Evolutionary conservation across 1,140 invertebrate species (phyloP).

Genomic region (Aphaenogaster rudis): DNA sequence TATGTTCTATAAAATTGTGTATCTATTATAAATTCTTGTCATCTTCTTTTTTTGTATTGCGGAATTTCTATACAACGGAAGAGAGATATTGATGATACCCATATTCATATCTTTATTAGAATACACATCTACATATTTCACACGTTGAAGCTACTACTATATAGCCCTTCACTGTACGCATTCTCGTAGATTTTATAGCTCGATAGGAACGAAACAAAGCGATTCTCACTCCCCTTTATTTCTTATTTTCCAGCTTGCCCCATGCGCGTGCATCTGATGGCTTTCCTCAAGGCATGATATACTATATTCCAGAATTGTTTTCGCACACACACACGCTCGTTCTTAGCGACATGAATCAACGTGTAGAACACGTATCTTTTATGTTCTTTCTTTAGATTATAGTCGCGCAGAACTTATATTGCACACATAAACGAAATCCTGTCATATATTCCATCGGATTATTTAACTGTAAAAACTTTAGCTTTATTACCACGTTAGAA

Average conservation of each 20-base stretch:
- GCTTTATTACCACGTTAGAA: background rate
- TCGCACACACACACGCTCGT: background rate
- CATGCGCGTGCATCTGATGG: constrained; percentile 38
- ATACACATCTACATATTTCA: constrained; percentile 6
- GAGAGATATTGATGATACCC: background rate
- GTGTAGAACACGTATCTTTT: constrained; percentile 1
- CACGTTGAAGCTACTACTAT: background rate
- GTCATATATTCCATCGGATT: background rate
- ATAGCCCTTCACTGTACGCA: background rate
- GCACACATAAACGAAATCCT: background rate
- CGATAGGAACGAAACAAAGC: constrained; percentile 44
- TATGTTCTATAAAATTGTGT: background rate
- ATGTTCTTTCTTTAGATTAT: constrained; percentile 2
- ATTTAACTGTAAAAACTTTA: constrained; percentile 4
- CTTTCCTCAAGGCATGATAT: constrained; percentile 24
- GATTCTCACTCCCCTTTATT: constrained; percentile 49
- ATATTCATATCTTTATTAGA: constrained; percentile 20
- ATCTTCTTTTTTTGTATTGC: background rate
- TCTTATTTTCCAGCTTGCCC: constrained; percentile 5
- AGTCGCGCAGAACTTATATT: background rate
- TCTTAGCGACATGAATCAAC: constrained; percentile 23
- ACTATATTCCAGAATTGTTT: constrained; percentile 46
- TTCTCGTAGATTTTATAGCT: constrained; percentile 27
- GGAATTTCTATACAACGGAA: background rate
- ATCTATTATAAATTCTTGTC: background rate